phyloP scores from a whole-genome alignment of 2,888 invertebrate species.

The Spialia ferax region DNA sequence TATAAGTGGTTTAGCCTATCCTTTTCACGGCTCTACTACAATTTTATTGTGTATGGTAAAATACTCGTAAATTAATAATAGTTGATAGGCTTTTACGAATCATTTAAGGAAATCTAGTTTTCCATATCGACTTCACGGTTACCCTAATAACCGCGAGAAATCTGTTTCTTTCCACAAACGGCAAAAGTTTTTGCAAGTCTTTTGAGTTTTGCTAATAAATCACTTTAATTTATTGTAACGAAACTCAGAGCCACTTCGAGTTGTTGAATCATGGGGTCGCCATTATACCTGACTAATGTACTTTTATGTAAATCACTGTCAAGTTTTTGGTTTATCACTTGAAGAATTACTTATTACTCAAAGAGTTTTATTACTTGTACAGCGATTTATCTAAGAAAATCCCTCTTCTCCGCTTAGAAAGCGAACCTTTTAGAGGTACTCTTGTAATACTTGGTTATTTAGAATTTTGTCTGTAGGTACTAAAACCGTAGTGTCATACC shows the following conservation, averaged over 20 bases:
- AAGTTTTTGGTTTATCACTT: conserved; percentile 1
- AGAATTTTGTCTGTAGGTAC: too few relatives aligned
- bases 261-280: conserved; percentile 51
- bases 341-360: neutral
- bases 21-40: too few relatives aligned
- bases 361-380: neutral
- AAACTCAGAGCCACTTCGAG: conserved; percentile 67
- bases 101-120: neutral
- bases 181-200: conserved; percentile 70
- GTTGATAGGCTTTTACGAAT: too few relatives aligned
- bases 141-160: conserved; percentile 54
- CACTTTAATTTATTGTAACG: conserved; percentile 82
- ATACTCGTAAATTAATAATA: too few relatives aligned
- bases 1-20: too few relatives aligned
- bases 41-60: too few relatives aligned
- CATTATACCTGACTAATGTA: conserved; percentile 64
- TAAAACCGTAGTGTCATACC: too few relatives aligned
- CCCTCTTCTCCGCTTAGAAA: neutral
- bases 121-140: neutral
- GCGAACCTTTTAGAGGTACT: too few relatives aligned
- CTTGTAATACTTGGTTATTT: neutral
- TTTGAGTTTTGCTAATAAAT: conserved; percentile 75
- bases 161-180: conserved; percentile 74
- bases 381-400: neutral
- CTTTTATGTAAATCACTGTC: conserved; percentile 8